Conservation (phyloP, 2,888 invertebrate species). For the Cerceris ruficornis region DNA sequence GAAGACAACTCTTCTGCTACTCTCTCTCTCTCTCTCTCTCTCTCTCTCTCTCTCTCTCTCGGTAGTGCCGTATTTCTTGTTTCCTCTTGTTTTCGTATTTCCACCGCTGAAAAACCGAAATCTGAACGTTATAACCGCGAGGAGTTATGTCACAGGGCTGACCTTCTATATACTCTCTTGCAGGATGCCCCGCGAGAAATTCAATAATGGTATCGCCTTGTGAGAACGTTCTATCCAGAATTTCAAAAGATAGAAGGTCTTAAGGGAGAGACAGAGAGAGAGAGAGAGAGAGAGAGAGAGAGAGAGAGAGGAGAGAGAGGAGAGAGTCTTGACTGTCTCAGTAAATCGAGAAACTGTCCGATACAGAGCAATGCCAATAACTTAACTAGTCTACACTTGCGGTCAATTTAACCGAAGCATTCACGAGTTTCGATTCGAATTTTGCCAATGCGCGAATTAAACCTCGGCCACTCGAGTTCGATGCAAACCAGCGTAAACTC, state of each 20-base stretch:
- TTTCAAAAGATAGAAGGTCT: slow-evolving; percentile 20
- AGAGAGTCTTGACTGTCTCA: not conserved
- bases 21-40: not conserved
- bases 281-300: not conserved
- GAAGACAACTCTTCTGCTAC: not conserved
- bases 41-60: too few relatives aligned
- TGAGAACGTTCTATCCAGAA: slow-evolving; percentile 26
- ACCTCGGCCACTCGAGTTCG: slow-evolving; percentile 42
- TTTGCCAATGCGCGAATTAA: slow-evolving; percentile 60
- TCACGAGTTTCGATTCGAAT: slow-evolving; percentile 48
- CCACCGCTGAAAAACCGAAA: not conserved
- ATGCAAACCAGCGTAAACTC: slow-evolving; percentile 38
- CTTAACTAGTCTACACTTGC: slow-evolving; percentile 53
- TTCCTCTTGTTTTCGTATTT: not conserved
- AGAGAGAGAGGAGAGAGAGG: slow-evolving; percentile 15
- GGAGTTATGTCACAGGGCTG: not conserved
- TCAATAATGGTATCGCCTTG: slow-evolving; percentile 39
- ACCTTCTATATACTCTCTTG: slow-evolving; percentile 27
- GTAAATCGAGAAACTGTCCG: slow-evolving; percentile 27
- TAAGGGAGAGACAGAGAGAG: not conserved
- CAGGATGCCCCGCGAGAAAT: slow-evolving; percentile 38
- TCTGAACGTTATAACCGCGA: not conserved
- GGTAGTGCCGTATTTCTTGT: not conserved
- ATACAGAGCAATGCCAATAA: slow-evolving; percentile 15
- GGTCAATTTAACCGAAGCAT: slow-evolving; percentile 56